Percentiles rank a stretch among this genome's conserved stretches.
phyloP scores from a whole-genome alignment of 2,888 invertebrate species.

The Diarsia brunnea region DNA sequence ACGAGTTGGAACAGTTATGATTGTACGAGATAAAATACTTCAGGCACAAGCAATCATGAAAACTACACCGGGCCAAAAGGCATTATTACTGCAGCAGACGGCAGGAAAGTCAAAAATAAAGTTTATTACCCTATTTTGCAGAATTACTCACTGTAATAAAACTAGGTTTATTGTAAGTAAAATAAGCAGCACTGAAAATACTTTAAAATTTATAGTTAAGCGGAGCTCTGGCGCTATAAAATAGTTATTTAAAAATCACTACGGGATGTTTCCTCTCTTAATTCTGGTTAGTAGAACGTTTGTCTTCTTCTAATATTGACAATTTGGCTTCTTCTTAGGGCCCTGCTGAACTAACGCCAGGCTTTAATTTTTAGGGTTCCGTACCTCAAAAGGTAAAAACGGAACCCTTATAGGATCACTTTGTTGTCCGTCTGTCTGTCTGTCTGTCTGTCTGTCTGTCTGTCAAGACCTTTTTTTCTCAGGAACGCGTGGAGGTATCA shows the following conservation, averaged over 20 bases:
- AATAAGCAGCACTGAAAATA: constrained; percentile 25
- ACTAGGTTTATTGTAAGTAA: constrained; percentile 27
- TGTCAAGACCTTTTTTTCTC: too few relatives aligned
- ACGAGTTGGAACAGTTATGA: constrained; percentile 16
- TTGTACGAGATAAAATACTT: constrained; percentile 38
- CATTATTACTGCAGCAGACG: constrained; percentile 20
- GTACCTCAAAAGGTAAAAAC: too few relatives aligned
- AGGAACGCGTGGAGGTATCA: too few relatives aligned
- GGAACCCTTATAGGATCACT: too few relatives aligned
- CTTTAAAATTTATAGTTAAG: constrained; percentile 20
- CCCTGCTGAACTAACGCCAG: not conserved
- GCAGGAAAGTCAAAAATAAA: constrained; percentile 45
- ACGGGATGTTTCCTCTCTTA: not conserved
- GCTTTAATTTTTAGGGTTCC: too few relatives aligned
- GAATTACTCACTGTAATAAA: constrained; percentile 37
- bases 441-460: too few relatives aligned
- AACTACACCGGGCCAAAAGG: constrained; percentile 11
- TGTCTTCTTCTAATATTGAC: constrained; percentile 1
- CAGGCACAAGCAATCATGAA: constrained; percentile 12
- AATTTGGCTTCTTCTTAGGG: not conserved
- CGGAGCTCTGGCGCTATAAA: constrained; percentile 27
- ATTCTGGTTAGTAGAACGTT: not conserved
- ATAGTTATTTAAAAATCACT: constrained; percentile 35
- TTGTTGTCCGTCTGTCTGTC: too few relatives aligned
- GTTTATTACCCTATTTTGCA: constrained; percentile 49